Conservation (phyloP, 2,888 invertebrate genomes). For the Phengaris alcon region DNA sequence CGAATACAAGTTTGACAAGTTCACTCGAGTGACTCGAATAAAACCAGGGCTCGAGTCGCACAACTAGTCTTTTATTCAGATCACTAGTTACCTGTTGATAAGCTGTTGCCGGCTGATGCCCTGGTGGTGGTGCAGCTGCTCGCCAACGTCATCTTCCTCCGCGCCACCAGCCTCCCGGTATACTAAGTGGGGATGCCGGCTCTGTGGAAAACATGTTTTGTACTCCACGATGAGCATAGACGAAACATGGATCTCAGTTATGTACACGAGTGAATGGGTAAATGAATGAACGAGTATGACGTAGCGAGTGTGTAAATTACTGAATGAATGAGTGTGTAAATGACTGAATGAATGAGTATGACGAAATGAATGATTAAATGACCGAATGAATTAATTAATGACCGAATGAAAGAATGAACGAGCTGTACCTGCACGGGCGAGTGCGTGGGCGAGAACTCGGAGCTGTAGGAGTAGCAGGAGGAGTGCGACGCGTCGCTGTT, state of each 20-base stretch:
- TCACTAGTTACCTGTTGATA: constrained; percentile 82
- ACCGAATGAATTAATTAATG: neutral
- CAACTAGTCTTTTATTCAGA: no score
- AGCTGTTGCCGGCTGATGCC: constrained; percentile 93
- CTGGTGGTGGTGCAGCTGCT: constrained; percentile 80
- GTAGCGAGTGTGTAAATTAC: neutral
- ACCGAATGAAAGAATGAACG: neutral
- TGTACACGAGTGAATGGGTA: no score
- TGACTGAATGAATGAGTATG: neutral
- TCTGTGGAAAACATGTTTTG: constrained; percentile 43
- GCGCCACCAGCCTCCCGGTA: constrained; percentile 56
- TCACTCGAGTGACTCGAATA: no score
- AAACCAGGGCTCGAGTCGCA: no score
- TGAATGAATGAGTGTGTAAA: no score
- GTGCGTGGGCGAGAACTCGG: constrained; percentile 90
- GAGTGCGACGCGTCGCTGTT: constrained; percentile 95
- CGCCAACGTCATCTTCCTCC: constrained; percentile 70
- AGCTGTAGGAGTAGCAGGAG: constrained; percentile 92
- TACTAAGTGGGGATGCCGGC: constrained; percentile 70
- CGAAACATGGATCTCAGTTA: no score
- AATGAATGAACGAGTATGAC: no score
- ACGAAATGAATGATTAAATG: neutral
- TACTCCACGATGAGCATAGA: no score
- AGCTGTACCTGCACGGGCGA: constrained; percentile 87
- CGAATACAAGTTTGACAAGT: no score